phyloP scores from a whole-genome alignment of 2,888 invertebrate genomes.

The Thecocarcelia acutangulata region DNA sequence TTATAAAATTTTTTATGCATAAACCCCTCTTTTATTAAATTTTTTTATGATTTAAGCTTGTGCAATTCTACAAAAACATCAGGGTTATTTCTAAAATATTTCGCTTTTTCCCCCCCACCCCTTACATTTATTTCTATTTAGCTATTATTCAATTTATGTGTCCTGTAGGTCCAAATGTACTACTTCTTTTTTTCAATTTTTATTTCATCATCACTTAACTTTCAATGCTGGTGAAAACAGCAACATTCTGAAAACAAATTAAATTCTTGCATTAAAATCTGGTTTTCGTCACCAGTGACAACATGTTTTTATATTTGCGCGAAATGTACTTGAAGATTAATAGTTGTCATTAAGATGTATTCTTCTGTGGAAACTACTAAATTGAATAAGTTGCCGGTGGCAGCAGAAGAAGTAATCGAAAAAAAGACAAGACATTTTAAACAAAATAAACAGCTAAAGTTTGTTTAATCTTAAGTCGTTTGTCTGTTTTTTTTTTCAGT shows the following conservation, averaged over 20 bases:
- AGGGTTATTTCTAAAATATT: too few species aligned
- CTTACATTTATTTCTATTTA: too few species aligned
- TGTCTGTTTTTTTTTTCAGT: slow-evolving; percentile 5
- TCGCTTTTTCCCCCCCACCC: too few species aligned
- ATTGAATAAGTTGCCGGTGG: slow-evolving; percentile 44
- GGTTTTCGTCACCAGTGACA: slow-evolving; percentile 33
- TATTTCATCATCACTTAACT: too few species aligned
- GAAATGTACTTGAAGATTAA: slow-evolving; percentile 54
- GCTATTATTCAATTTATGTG: too few species aligned
- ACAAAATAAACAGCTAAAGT: slow-evolving; percentile 46
- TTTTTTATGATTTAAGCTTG: too few species aligned
- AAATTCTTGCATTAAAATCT: slow-evolving; percentile 49
- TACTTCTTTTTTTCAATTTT: too few species aligned
- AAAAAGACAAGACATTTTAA: not conserved
- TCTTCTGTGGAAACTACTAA: slow-evolving; percentile 43
- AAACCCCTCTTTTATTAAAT: too few species aligned
- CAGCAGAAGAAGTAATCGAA: not conserved
- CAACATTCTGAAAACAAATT: slow-evolving; percentile 43
- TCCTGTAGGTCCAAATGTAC: too few species aligned
- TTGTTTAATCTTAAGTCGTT: slow-evolving; percentile 28
- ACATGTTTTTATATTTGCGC: not conserved
- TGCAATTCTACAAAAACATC: too few species aligned
- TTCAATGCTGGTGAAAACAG: too few species aligned
- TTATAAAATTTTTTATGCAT: too few species aligned
- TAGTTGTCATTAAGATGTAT: slow-evolving; percentile 59